Percentiles rank a stretch among this genome's conserved stretches.
Conservation (phyloP, 30 jellyfish, hydroid and myxozoan genomes). For the Sanderia malayensis region DNA sequence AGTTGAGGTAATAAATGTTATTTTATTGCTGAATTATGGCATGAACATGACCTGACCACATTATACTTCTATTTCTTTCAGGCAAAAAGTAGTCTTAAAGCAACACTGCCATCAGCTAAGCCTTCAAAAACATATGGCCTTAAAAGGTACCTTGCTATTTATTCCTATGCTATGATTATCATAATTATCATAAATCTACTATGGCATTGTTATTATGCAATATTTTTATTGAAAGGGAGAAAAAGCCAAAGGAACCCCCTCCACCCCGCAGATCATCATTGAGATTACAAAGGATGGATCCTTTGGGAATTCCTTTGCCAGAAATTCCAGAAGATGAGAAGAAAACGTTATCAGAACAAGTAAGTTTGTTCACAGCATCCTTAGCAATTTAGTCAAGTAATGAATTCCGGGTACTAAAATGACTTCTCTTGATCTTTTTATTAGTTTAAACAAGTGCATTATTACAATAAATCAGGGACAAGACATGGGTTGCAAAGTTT, state of each 20-base stretch:
- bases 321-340: constrained; percentile 28
- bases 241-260: constrained; percentile 23
- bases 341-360: constrained; percentile 41
- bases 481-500: constrained; percentile 42
- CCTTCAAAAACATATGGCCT: constrained; percentile 43
- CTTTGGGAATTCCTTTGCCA: constrained; percentile 54
- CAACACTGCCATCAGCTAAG: neutral
- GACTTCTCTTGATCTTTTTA: neutral
- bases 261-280: constrained; percentile 33
- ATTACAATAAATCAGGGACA: constrained; percentile 22
- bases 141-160: constrained; percentile 28
- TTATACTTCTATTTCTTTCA: constrained; percentile 1
- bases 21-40: too few species aligned
- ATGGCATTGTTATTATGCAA: too few species aligned
- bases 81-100: constrained; percentile 24
- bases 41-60: too few species aligned
- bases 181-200: neutral
- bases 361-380: too few species aligned
- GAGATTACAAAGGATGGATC: constrained; percentile 47
- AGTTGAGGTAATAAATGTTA: too few species aligned
- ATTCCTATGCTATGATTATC: neutral
- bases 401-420: too few species aligned
- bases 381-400: too few species aligned
- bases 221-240: too few species aligned
- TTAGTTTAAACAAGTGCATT: constrained; percentile 29